These are phyloP conservation scores for Aricia artaxerxes DNA, from an alignment of 2,888 invertebrate species.

Conservation along the genomic window DNA sequence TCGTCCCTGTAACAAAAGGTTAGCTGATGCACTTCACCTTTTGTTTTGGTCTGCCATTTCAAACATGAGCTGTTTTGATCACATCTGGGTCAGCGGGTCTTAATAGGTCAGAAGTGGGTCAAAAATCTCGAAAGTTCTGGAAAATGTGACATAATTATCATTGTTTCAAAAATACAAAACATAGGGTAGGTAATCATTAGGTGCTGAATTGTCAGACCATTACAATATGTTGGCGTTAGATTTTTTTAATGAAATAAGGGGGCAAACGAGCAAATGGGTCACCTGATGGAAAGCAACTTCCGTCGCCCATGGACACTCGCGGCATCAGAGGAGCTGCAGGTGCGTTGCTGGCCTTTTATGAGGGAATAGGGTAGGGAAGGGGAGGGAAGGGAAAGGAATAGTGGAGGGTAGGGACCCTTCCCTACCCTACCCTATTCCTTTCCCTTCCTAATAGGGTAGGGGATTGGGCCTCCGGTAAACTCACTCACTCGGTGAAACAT, in stretches of 20 bases:
- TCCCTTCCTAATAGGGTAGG: too few relatives aligned
- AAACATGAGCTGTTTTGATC: constrained; percentile 24
- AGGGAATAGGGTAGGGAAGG: too few relatives aligned
- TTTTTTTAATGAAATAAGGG: neutral
- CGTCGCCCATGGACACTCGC: too few relatives aligned
- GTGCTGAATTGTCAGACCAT: neutral
- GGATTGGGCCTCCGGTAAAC: too few relatives aligned
- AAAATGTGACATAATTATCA: neutral
- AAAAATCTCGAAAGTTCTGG: neutral
- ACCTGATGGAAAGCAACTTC: too few relatives aligned
- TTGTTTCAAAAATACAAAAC: constrained; percentile 5
- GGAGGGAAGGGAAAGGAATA: too few relatives aligned
- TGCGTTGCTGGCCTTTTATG: too few relatives aligned
- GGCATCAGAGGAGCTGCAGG: too few relatives aligned
- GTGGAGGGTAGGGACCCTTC: too few relatives aligned
- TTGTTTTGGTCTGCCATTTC: constrained; percentile 25
- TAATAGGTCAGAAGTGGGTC: constrained; percentile 23
- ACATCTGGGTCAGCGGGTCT: constrained; percentile 25
- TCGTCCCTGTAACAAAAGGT: constrained; percentile 24
- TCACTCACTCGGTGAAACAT: too few relatives aligned
- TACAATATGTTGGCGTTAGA: neutral
- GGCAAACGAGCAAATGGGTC: too few relatives aligned
- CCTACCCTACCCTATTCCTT: too few relatives aligned
- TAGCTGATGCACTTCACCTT: constrained; percentile 27
- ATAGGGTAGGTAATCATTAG: neutral